A percentile compares a stretch with the other conserved stretches of the same genome.
These are phyloP conservation scores for Rallus limicola DNA, from an alignment of 2,113 vertebrate genomes.

Conservation along the genomic window DNA sequence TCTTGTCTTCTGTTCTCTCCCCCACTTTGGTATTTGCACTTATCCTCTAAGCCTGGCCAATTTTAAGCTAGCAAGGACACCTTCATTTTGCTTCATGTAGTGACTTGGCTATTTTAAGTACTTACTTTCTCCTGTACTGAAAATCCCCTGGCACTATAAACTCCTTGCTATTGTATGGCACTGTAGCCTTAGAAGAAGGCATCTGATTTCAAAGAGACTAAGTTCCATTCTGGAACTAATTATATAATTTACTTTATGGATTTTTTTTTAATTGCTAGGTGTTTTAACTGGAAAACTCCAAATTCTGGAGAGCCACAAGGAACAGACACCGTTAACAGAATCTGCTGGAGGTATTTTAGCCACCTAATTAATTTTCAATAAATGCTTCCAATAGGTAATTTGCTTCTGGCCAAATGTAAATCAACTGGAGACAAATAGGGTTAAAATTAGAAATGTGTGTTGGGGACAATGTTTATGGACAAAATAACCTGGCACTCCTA, in stretches of 20 bases:
- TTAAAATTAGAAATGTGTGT: constrained; percentile 81
- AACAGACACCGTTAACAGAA: constrained; percentile 66
- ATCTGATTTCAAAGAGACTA: constrained; percentile 80
- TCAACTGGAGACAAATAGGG: constrained; percentile 81
- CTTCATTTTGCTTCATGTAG: constrained; percentile 30
- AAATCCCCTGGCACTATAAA: constrained; percentile 71
- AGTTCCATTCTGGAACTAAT: constrained; percentile 79
- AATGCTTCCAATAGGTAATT: constrained; percentile 80
- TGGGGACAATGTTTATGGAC: constrained; percentile 78
- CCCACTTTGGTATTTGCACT: not conserved
- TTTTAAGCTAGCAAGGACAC: not conserved
- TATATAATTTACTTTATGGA: constrained; percentile 80
- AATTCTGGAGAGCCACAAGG: constrained; percentile 69
- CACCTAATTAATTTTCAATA: constrained; percentile 86
- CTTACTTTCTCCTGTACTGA: constrained; percentile 18
- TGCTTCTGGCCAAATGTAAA: constrained; percentile 80
- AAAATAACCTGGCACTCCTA: constrained; percentile 76
- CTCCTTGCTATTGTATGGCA: constrained; percentile 56
- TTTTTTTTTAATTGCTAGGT: constrained; percentile 78
- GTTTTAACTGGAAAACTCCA: constrained; percentile 76
- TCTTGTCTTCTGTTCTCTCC: constrained; percentile 6
- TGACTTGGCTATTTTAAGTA: constrained; percentile 26
- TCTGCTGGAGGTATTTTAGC: constrained; percentile 77
- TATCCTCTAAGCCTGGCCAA: not conserved
- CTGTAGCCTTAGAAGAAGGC: constrained; percentile 66